phyloP scores from a whole-genome alignment of 1,140 invertebrate species.

The Anastrepha ludens region DNA sequence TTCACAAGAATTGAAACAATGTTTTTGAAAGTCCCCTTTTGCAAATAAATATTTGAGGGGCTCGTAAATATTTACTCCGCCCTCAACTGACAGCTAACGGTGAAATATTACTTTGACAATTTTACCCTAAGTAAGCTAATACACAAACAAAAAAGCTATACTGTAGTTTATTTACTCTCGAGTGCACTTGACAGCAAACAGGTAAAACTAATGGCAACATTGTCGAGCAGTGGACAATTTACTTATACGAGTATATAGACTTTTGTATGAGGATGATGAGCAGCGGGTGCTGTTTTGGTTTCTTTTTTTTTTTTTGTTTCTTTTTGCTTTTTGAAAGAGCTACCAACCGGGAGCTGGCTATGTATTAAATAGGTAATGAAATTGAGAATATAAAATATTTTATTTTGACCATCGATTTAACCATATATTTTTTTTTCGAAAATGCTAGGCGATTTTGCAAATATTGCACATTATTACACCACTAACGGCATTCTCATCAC shows the following conservation, averaged over 20 bases:
- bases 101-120: slow-evolving; percentile 23
- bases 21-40: background rate
- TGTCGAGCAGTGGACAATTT: background rate
- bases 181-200: slow-evolving; percentile 34
- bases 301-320: no score
- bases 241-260: background rate
- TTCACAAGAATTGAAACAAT: background rate
- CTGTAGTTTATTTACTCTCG: slow-evolving; percentile 36
- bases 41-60: background rate
- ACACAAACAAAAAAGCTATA: background rate
- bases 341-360: no score
- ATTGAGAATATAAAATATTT: no score
- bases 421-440: no score
- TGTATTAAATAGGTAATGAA: no score
- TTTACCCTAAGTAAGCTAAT: background rate
- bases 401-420: no score
- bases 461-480: no score
- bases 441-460: no score
- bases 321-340: no score
- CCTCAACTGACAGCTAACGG: background rate
- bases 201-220: slow-evolving; percentile 37
- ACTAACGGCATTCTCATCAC: no score
- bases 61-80: slow-evolving; percentile 26
- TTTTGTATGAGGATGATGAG: no score
- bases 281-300: no score